Conservation (phyloP, 2,888 invertebrate genomes). For the Brachylomia viminalis region DNA sequence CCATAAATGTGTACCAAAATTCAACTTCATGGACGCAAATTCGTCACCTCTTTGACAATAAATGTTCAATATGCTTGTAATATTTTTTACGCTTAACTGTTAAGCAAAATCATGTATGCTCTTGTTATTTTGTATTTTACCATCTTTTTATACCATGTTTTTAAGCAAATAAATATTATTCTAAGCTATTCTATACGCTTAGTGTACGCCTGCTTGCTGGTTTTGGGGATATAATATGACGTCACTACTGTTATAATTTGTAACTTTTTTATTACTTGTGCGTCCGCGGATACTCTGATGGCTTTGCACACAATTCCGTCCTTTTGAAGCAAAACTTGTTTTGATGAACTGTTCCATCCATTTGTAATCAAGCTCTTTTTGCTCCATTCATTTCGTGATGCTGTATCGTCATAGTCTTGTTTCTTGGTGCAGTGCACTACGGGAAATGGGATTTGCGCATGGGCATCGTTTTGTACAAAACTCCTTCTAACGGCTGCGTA, state of each 20-base stretch:
- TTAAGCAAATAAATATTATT: no score
- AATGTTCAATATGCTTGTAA: no score
- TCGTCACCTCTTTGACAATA: no score
- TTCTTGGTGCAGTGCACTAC: background rate
- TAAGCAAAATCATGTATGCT: no score
- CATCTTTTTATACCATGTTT: no score
- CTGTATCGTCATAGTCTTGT: background rate
- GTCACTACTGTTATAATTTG: background rate
- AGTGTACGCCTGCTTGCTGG: background rate
- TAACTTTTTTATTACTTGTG: background rate
- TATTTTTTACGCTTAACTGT: no score
- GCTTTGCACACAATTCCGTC: background rate
- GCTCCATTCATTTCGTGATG: background rate
- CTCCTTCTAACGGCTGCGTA: background rate
- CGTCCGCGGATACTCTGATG: no score
- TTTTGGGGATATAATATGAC: background rate
- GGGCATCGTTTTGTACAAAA: background rate
- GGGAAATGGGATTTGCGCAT: background rate
- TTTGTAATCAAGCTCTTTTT: constrained; percentile 8
- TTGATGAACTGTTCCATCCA: background rate
- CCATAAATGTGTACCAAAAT: no score
- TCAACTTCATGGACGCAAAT: background rate
- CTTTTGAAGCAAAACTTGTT: background rate
- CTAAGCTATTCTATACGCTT: no score
- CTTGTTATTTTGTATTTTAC: no score